A percentile compares a stretch with the other conserved stretches of the same genome.
Conservation (phyloP, 2,888 invertebrate genomes). For the Lasioglossum zephyrum region DNA sequence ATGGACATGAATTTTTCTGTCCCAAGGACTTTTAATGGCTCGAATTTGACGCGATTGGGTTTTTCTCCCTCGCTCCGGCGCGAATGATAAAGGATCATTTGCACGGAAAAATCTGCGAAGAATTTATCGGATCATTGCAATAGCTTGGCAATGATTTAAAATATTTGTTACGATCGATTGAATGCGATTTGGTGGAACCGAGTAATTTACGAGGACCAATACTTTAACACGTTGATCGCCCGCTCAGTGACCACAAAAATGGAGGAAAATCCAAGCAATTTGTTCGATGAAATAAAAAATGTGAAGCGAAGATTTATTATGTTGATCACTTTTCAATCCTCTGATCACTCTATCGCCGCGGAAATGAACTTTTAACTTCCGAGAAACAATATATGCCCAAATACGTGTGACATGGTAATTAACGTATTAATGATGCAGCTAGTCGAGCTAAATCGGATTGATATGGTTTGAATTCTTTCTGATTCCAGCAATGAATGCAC, state of each 20-base stretch:
- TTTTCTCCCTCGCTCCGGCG: background rate
- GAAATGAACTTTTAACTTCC: background rate
- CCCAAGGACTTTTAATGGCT: background rate
- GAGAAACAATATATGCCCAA: background rate
- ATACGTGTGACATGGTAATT: too few relatives aligned
- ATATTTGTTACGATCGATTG: background rate
- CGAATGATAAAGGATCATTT: background rate
- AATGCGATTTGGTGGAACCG: background rate
- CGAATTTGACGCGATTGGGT: background rate
- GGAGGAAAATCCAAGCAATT: background rate
- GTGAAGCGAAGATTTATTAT: background rate
- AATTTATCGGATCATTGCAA: background rate
- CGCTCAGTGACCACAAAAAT: background rate
- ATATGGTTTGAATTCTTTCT: background rate
- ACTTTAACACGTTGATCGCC: background rate
- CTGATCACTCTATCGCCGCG: background rate
- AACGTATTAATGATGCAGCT: background rate
- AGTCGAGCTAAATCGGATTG: background rate
- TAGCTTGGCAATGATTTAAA: background rate
- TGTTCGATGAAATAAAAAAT: background rate
- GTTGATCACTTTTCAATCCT: background rate
- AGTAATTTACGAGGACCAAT: background rate
- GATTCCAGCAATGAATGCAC: background rate
- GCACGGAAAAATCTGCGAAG: background rate
- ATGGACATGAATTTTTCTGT: slow-evolving; percentile 17